Evolutionary conservation across 2,888 invertebrate genomes (phyloP), one percentile per base, ranked within the genome.

Genomic region (Stegana nigrithorax): DNA sequence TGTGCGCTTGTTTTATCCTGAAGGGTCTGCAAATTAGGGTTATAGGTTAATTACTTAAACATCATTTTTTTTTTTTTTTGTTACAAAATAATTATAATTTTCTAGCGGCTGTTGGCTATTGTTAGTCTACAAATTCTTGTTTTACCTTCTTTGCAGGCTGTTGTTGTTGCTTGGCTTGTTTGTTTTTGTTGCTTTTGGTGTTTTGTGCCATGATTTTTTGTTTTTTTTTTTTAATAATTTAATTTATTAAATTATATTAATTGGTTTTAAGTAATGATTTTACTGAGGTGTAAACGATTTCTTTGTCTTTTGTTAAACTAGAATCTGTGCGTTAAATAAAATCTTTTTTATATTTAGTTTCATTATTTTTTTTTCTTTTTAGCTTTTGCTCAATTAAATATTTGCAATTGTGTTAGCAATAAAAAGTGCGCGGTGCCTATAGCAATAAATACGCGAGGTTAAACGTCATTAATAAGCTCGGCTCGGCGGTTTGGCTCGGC

Each of bases 111-210:
- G 5, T 42, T 27, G n/a, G 21, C 44, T n/a, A n/a, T n/a, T n/a
- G n/a, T n/a, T n/a, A n/a, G n/a, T n/a, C n/a, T n/a, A n/a, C n/a
- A n/a, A 23, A 25, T 25, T 17, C 39, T 45, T 25, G 39, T 62
- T 59, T 68, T 84, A 85, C 85, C 85, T 85, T 85, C 71, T 85
- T 85, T 21, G 73, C 72, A 53, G 68, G 71, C 62, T 72, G 61
- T 57, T 73, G 61, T 57, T 73, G 73, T 73, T 81, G 82, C 73
- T 85, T 85, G 75, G 80, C 80, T 78, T 81, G 83, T 76, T 85
- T 85, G 73, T 70, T 84, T 74, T 83, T 85, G 78, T 83, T 85
- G 72, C 69, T 80, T 81, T 85, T 85, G 72, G 81, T 78, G 66
- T 71, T 80, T 83, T 84, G 84, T 80, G 83, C 84, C 85, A 85